A percentile compares a stretch with the other conserved stretches of the same genome.
Conservation (phyloP, 1,140 invertebrate genomes). For the Drosophila sulfurigaster region DNA sequence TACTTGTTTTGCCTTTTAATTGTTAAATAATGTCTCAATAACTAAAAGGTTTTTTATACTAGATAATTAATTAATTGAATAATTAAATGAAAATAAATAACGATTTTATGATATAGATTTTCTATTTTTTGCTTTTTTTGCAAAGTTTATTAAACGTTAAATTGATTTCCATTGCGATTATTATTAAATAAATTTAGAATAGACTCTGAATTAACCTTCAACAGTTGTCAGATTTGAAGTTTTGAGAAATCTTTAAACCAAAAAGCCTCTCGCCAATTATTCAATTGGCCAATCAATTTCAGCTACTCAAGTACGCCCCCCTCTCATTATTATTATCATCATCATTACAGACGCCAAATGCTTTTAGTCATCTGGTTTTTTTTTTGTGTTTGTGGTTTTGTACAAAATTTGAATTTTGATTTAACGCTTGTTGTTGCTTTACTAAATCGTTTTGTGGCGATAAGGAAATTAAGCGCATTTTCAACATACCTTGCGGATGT, state of each 20-base stretch:
- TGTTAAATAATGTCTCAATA: too few relatives aligned
- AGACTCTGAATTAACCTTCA: too few relatives aligned
- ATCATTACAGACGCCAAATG: slow-evolving; percentile 70
- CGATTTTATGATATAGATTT: too few relatives aligned
- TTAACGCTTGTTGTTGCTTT: background rate
- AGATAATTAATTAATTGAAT: too few relatives aligned
- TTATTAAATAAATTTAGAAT: too few relatives aligned
- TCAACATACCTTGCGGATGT: slow-evolving; percentile 34
- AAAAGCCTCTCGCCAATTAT: background rate
- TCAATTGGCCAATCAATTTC: slow-evolving; percentile 25
- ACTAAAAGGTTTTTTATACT: too few relatives aligned
- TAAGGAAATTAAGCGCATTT: slow-evolving; percentile 65
- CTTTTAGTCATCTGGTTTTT: slow-evolving; percentile 75
- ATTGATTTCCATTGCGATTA: too few relatives aligned
- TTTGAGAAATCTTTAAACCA: background rate
- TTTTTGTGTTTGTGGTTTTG: slow-evolving; percentile 5
- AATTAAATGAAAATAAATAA: too few relatives aligned
- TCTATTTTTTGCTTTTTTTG: too few relatives aligned
- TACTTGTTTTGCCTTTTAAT: too few relatives aligned
- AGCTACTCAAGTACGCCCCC: slow-evolving; percentile 7
- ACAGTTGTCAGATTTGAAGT: too few relatives aligned
- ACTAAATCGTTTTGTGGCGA: slow-evolving; percentile 36
- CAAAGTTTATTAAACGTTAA: too few relatives aligned
- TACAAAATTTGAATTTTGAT: slow-evolving; percentile 7
- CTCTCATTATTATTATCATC: slow-evolving; percentile 41